Base-by-base conservation (phyloP, 1,140 invertebrate species). In the Schlechtendalia chinensis region DNA sequence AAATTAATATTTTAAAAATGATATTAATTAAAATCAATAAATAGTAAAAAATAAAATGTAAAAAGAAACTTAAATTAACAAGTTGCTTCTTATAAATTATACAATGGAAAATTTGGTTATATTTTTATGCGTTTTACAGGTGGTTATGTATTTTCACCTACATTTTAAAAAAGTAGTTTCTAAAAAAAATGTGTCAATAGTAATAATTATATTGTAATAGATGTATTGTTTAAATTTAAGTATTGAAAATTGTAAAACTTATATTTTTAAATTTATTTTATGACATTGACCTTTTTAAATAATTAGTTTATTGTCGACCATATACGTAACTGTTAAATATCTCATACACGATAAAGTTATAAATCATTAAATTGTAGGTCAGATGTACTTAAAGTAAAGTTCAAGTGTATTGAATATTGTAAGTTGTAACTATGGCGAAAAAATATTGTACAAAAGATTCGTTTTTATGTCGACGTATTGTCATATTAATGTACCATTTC, bases 291-390 rank as follows among this genome's bases (percentile, higher is more conserved):
- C 61, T 65, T 65, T 65, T n/a, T 32, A 3, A 32, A 65, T 32
- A 65, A 39, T 65, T 65, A 16, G 29, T 65, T 65, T n/a, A 32
- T 65, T 17, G 59, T 63, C 29, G 59, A 63, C 59, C 27, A 63
- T 63, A 19, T 63, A 27, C n/a, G n/a, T n/a, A n/a, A n/a, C n/a
- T n/a, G n/a, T n/a, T n/a, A n/a, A n/a, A n/a, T n/a, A n/a, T n/a
- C n/a, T n/a, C 3, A 39, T 39, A 32, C 29, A 16, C 19, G 19
- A n/a, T 32, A 27, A 39, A 2, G 59, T 11, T 27, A n/a, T 65
- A 65, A 39, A 65, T 65, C 61, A 65, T 19, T 17, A 65, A 19
- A 65, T 65, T 27, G 27, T 32, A 10, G 27, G 27, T 39, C 17
- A 65, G 17, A 39, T 32, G 19, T 3, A 19, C 29, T 32, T 63